Percentiles rank a stretch among this genome's conserved stretches.
Evolutionary conservation across 2,113 vertebrate species (phyloP).

Genomic region (Psammodynastes pulverulentus): DNA sequence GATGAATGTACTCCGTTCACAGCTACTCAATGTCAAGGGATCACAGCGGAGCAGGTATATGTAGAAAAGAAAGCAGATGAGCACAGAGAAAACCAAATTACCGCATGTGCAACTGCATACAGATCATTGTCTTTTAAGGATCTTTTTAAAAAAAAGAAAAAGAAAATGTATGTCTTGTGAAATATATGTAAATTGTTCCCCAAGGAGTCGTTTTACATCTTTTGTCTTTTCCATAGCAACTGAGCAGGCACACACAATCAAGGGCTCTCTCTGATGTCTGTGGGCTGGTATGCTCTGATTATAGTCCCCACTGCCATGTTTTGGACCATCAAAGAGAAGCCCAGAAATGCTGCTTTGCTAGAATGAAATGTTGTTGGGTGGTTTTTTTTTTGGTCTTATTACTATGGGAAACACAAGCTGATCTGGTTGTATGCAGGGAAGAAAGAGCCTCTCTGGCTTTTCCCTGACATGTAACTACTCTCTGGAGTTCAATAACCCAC

Average conservation of each 20-base stretch:
- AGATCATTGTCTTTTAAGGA: not conserved
- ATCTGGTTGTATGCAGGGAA: not conserved
- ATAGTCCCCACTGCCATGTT: not conserved
- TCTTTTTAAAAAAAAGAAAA: not conserved
- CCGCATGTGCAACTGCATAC: not conserved
- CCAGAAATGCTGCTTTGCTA: not conserved
- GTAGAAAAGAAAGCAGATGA: not conserved
- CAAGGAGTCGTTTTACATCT: not conserved
- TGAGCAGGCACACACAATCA: not conserved
- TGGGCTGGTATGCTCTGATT: not conserved
- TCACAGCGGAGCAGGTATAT: not conserved
- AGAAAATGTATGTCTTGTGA: not conserved
- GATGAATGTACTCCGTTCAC: not conserved
- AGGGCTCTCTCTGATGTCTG: not conserved
- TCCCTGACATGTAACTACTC: not conserved
- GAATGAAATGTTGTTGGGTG: not conserved
- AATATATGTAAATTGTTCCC: not conserved
- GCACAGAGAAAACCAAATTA: not conserved
- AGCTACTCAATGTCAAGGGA: not conserved
- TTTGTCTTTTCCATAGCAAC: not conserved
- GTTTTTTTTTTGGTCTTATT: not conserved
- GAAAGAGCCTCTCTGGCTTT: not conserved
- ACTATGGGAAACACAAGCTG: not conserved
- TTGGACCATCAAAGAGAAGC: not conserved
- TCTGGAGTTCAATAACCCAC: not conserved